Base-by-base conservation (phyloP, 2,888 invertebrate genomes). In the Caenorhabditis zanzibari region DNA sequence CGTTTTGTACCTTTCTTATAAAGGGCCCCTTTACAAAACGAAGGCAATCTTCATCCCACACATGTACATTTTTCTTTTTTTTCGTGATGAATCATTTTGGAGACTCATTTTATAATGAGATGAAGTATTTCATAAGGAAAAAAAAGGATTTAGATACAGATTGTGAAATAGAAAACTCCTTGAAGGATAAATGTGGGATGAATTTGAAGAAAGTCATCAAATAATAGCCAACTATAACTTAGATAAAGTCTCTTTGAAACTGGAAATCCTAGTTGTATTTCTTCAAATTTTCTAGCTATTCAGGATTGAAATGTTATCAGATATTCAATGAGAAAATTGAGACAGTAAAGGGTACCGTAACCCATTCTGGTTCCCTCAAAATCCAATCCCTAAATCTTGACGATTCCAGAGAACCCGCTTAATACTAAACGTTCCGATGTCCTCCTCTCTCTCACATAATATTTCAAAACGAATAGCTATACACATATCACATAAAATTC, bases 401-500 rank as follows among this genome's bases (percentile, higher is more conserved):
- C 26, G 19, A 28, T 47, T 47, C 47, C 16, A 0, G 1, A 63
- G 44, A 61, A 26, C 24, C 22, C 12, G 9, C 24, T 54, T 3
- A 14, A 35, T 28, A 71, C 71, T 68, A 54, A 52, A 71, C 58
- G 63, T 54, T 47, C 41, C 28, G 28, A 35, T 59, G 61, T 52
- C 73, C 49, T 61, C 52, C 35, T n/a, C n/a, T n/a, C n/a, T n/a
- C n/a, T n/a, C 61, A 61, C 72, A 73, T 72, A 14, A 44, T 19
- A 38, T 61, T 61, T 61, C 61, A 74, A 74, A 74, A 74, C 61
- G 73, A 73, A 73, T 73, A 61, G 73, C 61, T 61, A 61, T 72
- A 73, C 73, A 73, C 73, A 74, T 54, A 74, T 74, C 74, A 74
- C 74, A 74, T 74, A 74, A 74, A 74, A 74, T 41, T 74, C 44